Percentiles rank a stretch among this genome's conserved stretches.
These are phyloP conservation scores for Linepithema humile DNA, from an alignment of 1,140 invertebrate species.

Conservation along the genomic window DNA sequence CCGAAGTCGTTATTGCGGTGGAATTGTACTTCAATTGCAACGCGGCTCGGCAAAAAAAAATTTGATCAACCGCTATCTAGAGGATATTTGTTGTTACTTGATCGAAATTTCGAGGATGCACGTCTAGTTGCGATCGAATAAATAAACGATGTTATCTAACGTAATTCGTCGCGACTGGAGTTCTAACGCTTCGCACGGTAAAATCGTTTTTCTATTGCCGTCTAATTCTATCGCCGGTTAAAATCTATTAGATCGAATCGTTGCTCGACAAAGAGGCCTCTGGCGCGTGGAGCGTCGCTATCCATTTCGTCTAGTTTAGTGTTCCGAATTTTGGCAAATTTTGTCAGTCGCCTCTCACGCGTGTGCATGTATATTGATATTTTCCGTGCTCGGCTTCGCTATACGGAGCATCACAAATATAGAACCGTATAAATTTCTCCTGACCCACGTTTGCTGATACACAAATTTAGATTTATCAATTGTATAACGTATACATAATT, in stretches of 20 bases:
- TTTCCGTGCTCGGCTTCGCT: background rate
- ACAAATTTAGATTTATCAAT: slow-evolving; percentile 49
- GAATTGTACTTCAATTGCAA: slow-evolving; percentile 37
- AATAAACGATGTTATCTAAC: slow-evolving; percentile 35
- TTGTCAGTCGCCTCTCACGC: slow-evolving; percentile 10
- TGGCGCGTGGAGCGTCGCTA: background rate
- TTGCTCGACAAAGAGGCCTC: slow-evolving; percentile 13
- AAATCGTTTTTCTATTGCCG: slow-evolving; percentile 18
- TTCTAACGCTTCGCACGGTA: background rate
- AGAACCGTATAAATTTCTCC: slow-evolving; percentile 29
- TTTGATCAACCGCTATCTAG: slow-evolving; percentile 27
- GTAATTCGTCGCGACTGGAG: slow-evolving; percentile 23
- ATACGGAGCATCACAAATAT: slow-evolving; percentile 31
- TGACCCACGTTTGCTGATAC: slow-evolving; percentile 16
- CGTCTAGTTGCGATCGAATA: slow-evolving; percentile 30
- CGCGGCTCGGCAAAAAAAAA: background rate
- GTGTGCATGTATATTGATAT: slow-evolving; percentile 27
- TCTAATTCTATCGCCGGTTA: slow-evolving; percentile 42
- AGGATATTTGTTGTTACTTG: background rate
- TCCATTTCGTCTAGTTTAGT: slow-evolving; percentile 11
- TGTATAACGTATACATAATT: slow-evolving; percentile 40
- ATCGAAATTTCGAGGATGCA: slow-evolving; percentile 31
- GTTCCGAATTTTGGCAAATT: slow-evolving; percentile 42
- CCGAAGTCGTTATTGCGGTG: slow-evolving; percentile 35
- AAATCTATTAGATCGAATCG: slow-evolving; percentile 39